phyloP scores from a whole-genome alignment of 2,888 invertebrate genomes.

The Polydesmus complanatus region DNA sequence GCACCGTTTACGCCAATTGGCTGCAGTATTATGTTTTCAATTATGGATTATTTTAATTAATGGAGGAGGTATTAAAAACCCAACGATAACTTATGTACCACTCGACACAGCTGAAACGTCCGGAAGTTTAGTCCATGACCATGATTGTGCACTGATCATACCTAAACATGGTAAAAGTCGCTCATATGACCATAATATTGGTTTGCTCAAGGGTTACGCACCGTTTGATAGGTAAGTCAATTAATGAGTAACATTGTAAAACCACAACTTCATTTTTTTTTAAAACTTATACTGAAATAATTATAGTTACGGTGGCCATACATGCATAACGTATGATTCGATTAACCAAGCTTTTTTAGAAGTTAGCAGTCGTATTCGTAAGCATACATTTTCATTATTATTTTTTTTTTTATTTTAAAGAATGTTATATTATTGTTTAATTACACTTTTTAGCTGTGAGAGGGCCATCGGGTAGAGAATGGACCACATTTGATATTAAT shows the following conservation, averaged over 20 bases:
- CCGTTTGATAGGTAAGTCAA: conserved; percentile 13
- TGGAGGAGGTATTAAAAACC: conserved; percentile 13
- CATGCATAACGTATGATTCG: conserved; percentile 79
- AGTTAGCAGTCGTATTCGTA: conserved; percentile 73
- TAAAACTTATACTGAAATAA: background rate
- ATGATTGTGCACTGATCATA: conserved; percentile 11
- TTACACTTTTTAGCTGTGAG: conserved; percentile 47
- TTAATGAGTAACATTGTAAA: no score
- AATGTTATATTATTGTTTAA: conserved; percentile 4
- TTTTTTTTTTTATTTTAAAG: background rate
- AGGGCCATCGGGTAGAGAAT: conserved; percentile 56
- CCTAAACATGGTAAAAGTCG: conserved; percentile 14
- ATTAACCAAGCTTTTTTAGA: conserved; percentile 76
- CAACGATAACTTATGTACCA: conserved; percentile 10
- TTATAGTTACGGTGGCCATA: conserved; percentile 47
- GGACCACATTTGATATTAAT: conserved; percentile 71
- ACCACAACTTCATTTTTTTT: no score
- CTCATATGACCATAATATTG: conserved; percentile 10
- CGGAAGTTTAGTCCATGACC: background rate
- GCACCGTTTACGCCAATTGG: background rate
- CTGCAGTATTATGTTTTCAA: background rate
- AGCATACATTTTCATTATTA: conserved; percentile 37
- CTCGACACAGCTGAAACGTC: conserved; percentile 12
- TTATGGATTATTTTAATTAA: background rate
- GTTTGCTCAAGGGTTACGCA: conserved; percentile 9